Conservation (phyloP, 1,140 invertebrate genomes). For the Drosophila micromelanica region DNA sequence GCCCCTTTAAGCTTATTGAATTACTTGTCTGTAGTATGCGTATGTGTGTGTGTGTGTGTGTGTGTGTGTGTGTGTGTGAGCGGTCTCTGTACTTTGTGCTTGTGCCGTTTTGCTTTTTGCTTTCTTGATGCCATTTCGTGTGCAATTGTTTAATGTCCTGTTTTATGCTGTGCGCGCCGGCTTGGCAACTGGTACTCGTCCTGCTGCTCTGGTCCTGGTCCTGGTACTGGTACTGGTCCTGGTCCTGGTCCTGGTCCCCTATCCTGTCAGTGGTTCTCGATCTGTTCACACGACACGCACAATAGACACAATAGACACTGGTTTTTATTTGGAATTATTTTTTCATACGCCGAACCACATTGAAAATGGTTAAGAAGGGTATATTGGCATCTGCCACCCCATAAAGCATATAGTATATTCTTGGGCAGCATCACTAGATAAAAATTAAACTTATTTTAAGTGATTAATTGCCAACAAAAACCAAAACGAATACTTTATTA, state of each 20-base stretch:
- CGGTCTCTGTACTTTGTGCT: slow-evolving; percentile 7
- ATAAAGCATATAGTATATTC: too few species aligned
- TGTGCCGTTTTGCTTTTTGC: slow-evolving; percentile 19
- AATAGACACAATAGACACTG: slow-evolving; percentile 26
- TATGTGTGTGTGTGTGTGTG: neutral
- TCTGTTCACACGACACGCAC: slow-evolving; percentile 35
- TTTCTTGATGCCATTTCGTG: slow-evolving; percentile 38
- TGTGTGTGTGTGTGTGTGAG: slow-evolving; percentile 10
- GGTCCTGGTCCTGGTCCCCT: neutral
- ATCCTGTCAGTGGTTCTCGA: too few species aligned
- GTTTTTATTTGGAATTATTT: neutral
- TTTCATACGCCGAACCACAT: too few species aligned
- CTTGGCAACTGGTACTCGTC: slow-evolving; percentile 29
- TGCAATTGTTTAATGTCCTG: slow-evolving; percentile 75
- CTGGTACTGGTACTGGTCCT: neutral
- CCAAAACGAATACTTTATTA: too few species aligned
- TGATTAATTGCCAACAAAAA: too few species aligned
- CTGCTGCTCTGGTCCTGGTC: slow-evolving; percentile 6
- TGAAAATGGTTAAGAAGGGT: too few species aligned
- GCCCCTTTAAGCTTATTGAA: slow-evolving; percentile 50
- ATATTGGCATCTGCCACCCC: too few species aligned
- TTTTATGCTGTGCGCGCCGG: slow-evolving; percentile 25
- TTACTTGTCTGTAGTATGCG: slow-evolving; percentile 24
- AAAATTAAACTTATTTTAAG: too few species aligned
- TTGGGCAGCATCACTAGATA: too few species aligned